Percentiles rank a stretch among this genome's conserved stretches.
phyloP scores from a whole-genome alignment of 2,113 vertebrate species.

The Istiophorus platypterus region DNA sequence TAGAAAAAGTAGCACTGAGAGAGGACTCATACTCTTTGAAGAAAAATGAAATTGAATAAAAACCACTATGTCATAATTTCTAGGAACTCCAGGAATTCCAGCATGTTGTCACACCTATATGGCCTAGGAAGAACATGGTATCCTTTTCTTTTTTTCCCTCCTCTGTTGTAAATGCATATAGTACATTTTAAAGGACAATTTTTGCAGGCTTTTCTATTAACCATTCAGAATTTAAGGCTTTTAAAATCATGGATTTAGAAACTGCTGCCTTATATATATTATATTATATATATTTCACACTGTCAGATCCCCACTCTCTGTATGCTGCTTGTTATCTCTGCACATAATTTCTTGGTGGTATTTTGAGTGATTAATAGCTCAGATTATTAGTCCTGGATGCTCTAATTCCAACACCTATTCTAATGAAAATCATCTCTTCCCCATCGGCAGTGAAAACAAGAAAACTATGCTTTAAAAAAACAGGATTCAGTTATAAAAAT shows the following conservation, averaged over 20 bases:
- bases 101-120: not conserved
- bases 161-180: no score
- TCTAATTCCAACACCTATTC: constrained; percentile 39
- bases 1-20: not conserved
- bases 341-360: not conserved
- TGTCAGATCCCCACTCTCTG: not conserved
- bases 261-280: not conserved
- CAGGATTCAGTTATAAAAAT: not conserved
- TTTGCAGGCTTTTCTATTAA: not conserved
- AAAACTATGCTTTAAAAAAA: not conserved
- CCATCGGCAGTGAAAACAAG: not conserved
- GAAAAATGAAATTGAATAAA: not conserved
- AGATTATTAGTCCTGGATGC: constrained; percentile 26
- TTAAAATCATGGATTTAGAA: not conserved
- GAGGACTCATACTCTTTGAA: not conserved
- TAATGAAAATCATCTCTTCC: constrained; percentile 19
- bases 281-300: no score
- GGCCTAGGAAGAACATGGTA: not conserved
- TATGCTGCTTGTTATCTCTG: constrained; percentile 1
- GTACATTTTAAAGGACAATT: no score
- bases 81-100: not conserved
- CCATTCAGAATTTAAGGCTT: not conserved
- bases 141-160: no score
- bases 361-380: constrained; percentile 33
- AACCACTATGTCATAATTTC: not conserved